Base-by-base conservation (phyloP, 2,888 invertebrate species). In the Polydrusus cervinus region DNA sequence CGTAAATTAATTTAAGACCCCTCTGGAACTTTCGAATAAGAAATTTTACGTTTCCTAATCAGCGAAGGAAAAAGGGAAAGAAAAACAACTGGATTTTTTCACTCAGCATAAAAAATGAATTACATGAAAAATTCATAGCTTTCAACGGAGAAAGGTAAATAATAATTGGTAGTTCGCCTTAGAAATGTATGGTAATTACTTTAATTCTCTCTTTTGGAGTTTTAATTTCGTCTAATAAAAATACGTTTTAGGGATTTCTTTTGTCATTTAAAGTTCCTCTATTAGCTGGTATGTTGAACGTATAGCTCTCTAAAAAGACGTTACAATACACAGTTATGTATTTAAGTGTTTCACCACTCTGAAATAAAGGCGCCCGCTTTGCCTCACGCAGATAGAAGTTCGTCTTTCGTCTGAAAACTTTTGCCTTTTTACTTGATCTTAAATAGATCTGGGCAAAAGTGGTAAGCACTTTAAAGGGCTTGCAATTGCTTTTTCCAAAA, bases 61-160 rank as follows among this genome's bases (percentile, higher is more conserved):
- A 76, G 73, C 65, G 71, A 71, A 60, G 74, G 55, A 62, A 77
- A 74, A 67, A 55, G 66, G 74, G 74, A 49, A 72, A 71, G 61
- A 66, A 74, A 76, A 76, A 76, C 68, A 68, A 76, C 68, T 69
- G 68, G 69, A 69, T 69, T 76, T 76, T 76, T 76, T 76, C 70
- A 57, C 61, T 61, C 49, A 30, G 74, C 71, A 74, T 71, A 77
- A 74, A 76, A 62, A 71, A 71, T 74, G 64, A 77, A 77, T 77
- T 77, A 74, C 71, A 71, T 77, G 77, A 74, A 77, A 74, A 71
- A 77, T 77, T 77, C 77, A 77, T 74, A 62, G 74, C 65, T 57
- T 45, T 53, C 70, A 67, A 66, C 66, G 66, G 45, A 61, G 66
- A 47, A 77, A 73, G 76, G 74, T 71, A 77, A 77, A 77, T 77